Evolutionary conservation across 2,888 invertebrate genomes (phyloP).

Genomic region (Euzophera pinguis): DNA sequence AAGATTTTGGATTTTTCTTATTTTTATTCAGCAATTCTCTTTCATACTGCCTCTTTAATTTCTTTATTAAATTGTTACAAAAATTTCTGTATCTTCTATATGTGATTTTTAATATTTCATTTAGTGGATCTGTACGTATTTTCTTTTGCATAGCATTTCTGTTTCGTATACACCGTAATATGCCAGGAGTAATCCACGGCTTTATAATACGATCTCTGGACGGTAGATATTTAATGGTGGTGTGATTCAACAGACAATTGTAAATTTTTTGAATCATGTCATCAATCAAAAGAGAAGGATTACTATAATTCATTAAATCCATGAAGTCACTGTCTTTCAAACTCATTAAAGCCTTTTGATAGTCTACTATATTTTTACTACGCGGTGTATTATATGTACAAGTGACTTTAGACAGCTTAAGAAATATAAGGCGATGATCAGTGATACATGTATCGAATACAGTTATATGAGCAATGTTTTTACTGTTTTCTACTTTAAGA

Average conservation of each 20-base stretch:
- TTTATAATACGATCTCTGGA: background rate
- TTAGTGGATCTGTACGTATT: background rate
- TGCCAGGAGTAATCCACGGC: conserved; percentile 9
- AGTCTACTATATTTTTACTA: conserved; percentile 13
- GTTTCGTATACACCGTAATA: conserved; percentile 12
- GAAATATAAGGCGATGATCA: background rate
- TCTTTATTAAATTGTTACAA: conserved; percentile 17
- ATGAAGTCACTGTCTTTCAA: background rate
- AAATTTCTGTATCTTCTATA: conserved; percentile 14
- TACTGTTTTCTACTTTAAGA: background rate
- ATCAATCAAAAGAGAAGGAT: background rate
- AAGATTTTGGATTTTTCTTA: background rate
- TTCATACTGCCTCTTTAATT: conserved; percentile 17
- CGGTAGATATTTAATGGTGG: background rate
- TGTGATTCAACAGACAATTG: background rate
- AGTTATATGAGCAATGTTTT: background rate
- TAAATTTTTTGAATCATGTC: background rate
- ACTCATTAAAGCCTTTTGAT: background rate
- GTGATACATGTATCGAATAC: background rate
- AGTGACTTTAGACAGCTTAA: background rate
- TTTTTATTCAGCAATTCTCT: background rate
- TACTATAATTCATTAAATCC: background rate
- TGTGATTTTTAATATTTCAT: conserved; percentile 10
- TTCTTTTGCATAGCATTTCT: conserved; percentile 13
- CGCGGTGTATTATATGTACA: background rate